Base-by-base conservation (phyloP, 1,140 invertebrate species). In the Parasteatoda tepidariorum region DNA sequence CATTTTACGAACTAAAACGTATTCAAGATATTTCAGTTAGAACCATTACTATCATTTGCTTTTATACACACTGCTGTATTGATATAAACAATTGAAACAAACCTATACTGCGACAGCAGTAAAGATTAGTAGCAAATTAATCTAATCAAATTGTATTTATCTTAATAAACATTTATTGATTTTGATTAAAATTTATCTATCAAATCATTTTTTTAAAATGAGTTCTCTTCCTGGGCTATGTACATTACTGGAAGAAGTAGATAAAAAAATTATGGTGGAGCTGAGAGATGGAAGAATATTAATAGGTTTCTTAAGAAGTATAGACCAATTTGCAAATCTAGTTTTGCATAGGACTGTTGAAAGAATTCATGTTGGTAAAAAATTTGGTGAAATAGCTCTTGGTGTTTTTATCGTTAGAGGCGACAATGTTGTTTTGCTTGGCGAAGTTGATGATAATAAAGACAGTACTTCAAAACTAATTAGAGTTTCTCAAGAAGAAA, bases 301-400 rank as follows among this genome's bases (percentile, higher is more conserved):
- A 62, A 98, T 99, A 88, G 98, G 98, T 26, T 97, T 95, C 89
- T 91, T 99, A 13, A 91, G 98, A 87, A 98, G 96, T 87, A 96
- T 99, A 68, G 98, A 99, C 90, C 98, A 99, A 89, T 99, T 99
- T 91, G 90, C 97, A 3, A 99, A 99, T 91, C 91, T 99, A 85
- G 96, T 99, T 33, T 90, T 99, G 18, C 97, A 99, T 88, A 92
- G 94, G 88, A 98, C 97, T 0, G 97, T 99, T 83, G 98, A 99
- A 90, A 92, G 98, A 85, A 99, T 99, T 88, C 96, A 99, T 89
- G 97, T 99, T 24, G 97, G 96, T 3, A 94, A 95, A 87, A 95
- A 97, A 87, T 99, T 97, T 90, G 98, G 97, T 15, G 98, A 99
- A 88, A 99, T 99, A 88, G 95, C 96, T 0, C 90, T 97, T 88